These are phyloP conservation scores for Atta texana DNA, from an alignment of 1,140 invertebrate species.

Conservation along the genomic window DNA sequence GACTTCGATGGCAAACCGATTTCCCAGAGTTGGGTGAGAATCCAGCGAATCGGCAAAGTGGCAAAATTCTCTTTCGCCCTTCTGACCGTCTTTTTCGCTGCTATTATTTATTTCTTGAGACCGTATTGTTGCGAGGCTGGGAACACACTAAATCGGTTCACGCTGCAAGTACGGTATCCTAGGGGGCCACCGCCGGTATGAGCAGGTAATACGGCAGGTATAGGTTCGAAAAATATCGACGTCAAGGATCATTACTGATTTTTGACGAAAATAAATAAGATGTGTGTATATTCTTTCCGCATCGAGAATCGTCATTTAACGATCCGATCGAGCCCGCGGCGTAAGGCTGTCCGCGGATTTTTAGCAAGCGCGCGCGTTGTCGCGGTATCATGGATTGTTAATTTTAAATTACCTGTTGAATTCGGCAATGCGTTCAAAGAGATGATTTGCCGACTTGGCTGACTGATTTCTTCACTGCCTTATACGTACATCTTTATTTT, in stretches of 20 bases:
- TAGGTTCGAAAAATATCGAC: constrained; percentile 28
- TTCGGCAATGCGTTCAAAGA: constrained; percentile 2
- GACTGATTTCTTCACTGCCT: constrained; percentile 39
- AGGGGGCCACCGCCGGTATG: constrained; percentile 94
- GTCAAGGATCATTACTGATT: not conserved
- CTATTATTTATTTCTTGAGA: constrained; percentile 93
- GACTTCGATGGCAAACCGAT: constrained; percentile 85
- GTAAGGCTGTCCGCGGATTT: constrained; percentile 24
- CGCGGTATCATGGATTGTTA: constrained; percentile 25
- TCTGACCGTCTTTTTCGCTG: constrained; percentile 92
- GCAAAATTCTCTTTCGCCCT: constrained; percentile 93
- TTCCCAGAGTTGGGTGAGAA: constrained; percentile 86
- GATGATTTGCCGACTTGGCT: not conserved
- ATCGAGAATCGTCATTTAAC: constrained; percentile 11
- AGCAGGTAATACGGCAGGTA: constrained; percentile 76
- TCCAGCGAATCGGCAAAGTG: constrained; percentile 92
- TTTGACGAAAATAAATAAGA: constrained; percentile 22
- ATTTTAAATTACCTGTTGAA: constrained; percentile 13
- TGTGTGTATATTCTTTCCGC: not conserved
- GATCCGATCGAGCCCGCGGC: not conserved
- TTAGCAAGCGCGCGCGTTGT: constrained; percentile 10
- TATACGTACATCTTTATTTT: constrained; percentile 6
- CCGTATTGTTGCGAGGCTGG: constrained; percentile 94
- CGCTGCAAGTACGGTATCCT: constrained; percentile 94
- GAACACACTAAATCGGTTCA: constrained; percentile 93